Evolutionary conservation across 35 echinoderm and acorn worm species (phyloP).

Genomic region (Hemicentrotus pulcherrimus): DNA sequence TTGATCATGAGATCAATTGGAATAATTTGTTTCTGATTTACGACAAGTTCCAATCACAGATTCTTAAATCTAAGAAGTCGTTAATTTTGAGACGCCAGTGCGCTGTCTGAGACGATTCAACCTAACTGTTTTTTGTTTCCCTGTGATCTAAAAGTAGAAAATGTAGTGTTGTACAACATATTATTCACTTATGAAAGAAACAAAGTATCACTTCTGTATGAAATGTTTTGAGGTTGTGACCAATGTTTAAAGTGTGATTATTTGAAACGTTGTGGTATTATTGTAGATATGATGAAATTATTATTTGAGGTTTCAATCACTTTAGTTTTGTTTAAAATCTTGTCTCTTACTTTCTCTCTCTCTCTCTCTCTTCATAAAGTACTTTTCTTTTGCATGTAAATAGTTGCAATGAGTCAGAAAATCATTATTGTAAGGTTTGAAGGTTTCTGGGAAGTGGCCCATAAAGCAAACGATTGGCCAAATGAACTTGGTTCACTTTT

Average conservation of each 20-base stretch:
- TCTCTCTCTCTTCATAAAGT: background rate
- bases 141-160: background rate
- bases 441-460: background rate
- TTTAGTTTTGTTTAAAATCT: background rate
- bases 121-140: background rate
- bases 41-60: background rate
- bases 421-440: background rate
- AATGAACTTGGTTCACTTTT: background rate
- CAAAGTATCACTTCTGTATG: background rate
- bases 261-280: background rate
- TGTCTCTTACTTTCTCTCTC: background rate
- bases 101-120: too few relatives aligned
- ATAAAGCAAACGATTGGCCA: background rate
- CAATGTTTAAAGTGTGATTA: background rate
- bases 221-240: background rate
- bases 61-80: background rate
- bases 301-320: slow-evolving; percentile 24
- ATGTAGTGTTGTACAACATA: background rate
- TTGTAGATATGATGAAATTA: slow-evolving; percentile 7
- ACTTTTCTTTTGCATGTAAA: slow-evolving; percentile 32
- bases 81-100: too few relatives aligned
- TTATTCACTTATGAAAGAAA: background rate
- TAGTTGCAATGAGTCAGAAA: background rate
- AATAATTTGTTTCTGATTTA: background rate
- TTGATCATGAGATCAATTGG: background rate